Evolutionary conservation across 2,797 vertebrate genomes (phyloP).

Genomic region (Taeniopygia guttata): DNA sequence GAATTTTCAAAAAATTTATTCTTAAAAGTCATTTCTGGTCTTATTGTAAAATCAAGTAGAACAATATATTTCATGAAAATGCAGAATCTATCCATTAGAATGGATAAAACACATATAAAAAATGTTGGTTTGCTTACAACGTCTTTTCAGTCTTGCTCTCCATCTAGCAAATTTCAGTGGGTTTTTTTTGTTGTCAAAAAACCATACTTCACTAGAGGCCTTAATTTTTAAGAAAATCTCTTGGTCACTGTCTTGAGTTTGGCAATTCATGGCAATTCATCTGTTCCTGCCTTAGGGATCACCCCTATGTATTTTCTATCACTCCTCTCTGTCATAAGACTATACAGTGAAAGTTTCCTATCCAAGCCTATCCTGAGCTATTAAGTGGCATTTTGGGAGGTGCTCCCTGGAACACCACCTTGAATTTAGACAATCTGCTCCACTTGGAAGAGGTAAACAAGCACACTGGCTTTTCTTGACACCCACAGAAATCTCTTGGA

Average conservation of each 20-base stretch:
- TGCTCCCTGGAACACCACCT: too few relatives aligned
- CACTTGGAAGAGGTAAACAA: not conserved
- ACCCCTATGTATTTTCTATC: not conserved
- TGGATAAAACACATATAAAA: not conserved
- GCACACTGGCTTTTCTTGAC: not conserved
- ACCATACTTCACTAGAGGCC: not conserved
- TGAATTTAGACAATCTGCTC: not conserved
- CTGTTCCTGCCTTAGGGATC: not conserved
- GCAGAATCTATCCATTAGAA: not conserved
- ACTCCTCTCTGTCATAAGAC: not conserved
- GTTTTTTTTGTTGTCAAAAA: not conserved
- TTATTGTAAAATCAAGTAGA: not conserved
- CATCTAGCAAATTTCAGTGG: not conserved
- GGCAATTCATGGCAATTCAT: not conserved
- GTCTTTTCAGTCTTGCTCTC: not conserved
- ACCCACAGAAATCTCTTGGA: not conserved
- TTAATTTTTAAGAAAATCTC: not conserved
- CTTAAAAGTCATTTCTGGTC: not conserved
- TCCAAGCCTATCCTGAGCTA: not conserved
- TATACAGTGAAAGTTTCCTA: not conserved
- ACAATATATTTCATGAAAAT: not conserved
- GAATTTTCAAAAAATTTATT: not conserved
- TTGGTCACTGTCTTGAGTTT: not conserved
- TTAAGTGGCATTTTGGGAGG: not conserved
- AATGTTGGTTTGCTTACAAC: not conserved